Evolutionary conservation across 2,113 vertebrate genomes (phyloP).

Genomic region (Phylloscopus whistleri): DNA sequence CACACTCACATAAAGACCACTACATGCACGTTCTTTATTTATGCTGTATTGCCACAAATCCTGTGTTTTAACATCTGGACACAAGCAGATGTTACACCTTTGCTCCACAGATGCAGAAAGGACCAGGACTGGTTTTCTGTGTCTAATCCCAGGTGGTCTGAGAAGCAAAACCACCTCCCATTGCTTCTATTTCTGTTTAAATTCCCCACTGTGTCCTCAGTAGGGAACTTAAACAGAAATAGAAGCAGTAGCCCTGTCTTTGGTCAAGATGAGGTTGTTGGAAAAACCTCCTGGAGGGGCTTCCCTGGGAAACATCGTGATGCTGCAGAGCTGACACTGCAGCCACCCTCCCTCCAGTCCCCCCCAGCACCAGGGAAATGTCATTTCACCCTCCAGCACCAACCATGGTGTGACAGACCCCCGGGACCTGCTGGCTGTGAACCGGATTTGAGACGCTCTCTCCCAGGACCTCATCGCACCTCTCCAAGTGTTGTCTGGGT

Average conservation of each 20-base stretch:
- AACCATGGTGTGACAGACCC: background rate
- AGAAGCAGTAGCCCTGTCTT: fast-evolving
- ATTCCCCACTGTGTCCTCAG: background rate
- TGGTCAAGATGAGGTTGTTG: background rate
- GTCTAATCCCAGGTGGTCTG: background rate
- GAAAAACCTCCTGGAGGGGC: background rate
- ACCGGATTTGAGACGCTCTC: background rate
- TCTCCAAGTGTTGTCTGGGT: background rate
- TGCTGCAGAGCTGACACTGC: background rate
- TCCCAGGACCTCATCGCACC: background rate
- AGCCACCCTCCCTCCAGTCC: fast-evolving
- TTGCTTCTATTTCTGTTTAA: no score
- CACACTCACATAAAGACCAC: background rate
- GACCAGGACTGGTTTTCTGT: background rate
- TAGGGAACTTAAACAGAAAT: background rate
- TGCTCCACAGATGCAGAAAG: background rate
- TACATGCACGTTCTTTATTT: background rate
- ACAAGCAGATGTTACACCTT: fast-evolving
- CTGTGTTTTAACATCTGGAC: background rate
- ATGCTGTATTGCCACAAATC: no score
- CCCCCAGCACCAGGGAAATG: fast-evolving
- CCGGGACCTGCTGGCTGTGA: background rate
- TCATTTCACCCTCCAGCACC: background rate
- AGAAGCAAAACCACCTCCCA: fast-evolving
- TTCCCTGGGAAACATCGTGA: background rate